Conservation (phyloP, 2,797 vertebrate species). For the Alcedo atthis region DNA sequence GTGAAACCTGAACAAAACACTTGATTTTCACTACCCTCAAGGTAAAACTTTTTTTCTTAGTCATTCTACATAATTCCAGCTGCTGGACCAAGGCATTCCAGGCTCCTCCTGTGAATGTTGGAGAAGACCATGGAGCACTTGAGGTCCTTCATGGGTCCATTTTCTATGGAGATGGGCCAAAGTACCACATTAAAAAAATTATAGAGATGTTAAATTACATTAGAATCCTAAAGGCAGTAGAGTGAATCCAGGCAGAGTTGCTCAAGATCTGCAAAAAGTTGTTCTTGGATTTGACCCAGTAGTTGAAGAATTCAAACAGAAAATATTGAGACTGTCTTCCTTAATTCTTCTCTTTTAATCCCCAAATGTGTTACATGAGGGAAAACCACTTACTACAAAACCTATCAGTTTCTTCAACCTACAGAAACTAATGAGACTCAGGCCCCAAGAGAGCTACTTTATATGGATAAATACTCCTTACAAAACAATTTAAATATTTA, state of each 20-base stretch:
- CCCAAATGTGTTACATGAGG: background rate
- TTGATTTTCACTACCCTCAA: background rate
- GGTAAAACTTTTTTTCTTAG: background rate
- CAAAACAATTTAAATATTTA: background rate
- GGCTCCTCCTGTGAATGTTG: background rate
- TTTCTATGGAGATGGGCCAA: background rate
- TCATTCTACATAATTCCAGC: background rate
- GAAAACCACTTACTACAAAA: background rate
- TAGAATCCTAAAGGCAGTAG: background rate
- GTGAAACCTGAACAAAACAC: background rate
- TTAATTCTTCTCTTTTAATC: background rate
- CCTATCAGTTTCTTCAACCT: background rate
- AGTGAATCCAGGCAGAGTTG: background rate
- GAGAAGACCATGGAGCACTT: background rate
- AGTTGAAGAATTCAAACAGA: background rate
- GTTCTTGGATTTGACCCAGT: background rate
- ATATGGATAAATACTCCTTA: background rate
- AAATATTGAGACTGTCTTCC: background rate
- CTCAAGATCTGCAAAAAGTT: background rate
- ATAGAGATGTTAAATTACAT: background rate
- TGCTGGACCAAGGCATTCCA: background rate
- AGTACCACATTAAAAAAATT: background rate
- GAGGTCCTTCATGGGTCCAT: background rate
- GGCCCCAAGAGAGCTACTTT: background rate
- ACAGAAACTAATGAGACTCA: background rate